A percentile compares a stretch with the other conserved stretches of the same genome.
phyloP scores from a whole-genome alignment of 2,113 vertebrate genomes.

The Leucopsar rothschildi region DNA sequence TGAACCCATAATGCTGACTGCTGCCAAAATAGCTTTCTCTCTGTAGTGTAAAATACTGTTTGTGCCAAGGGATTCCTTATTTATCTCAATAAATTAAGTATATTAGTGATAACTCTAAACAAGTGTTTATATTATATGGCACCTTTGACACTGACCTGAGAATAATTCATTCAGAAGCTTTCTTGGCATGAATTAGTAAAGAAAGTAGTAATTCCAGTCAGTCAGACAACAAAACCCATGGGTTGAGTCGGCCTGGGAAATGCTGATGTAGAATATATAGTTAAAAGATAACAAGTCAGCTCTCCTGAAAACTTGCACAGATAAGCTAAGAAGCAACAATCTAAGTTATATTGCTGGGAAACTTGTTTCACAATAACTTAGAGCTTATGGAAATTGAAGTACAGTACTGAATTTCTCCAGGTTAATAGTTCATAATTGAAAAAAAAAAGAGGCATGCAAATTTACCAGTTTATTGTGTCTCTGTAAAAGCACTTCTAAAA shows the following conservation, averaged over 20 bases:
- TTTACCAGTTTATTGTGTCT: neutral
- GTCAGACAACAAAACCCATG: neutral
- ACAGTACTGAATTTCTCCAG: neutral
- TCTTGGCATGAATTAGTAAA: constrained; percentile 5
- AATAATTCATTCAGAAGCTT: constrained; percentile 6
- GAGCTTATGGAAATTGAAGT: neutral
- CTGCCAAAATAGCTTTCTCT: constrained; percentile 56
- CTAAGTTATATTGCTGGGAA: neutral
- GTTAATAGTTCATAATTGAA: neutral
- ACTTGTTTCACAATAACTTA: neutral
- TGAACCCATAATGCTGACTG: constrained; percentile 56
- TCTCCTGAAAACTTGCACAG: neutral
- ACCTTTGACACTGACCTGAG: constrained; percentile 41
- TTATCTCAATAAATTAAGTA: constrained; percentile 65
- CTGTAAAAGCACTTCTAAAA: neutral
- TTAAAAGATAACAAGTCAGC: neutral
- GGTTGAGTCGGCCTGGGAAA: neutral
- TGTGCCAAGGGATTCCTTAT: constrained; percentile 45
- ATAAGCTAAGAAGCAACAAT: neutral
- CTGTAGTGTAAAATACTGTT: constrained; percentile 29
- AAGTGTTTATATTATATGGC: constrained; percentile 9
- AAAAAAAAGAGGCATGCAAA: neutral
- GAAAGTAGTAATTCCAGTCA: neutral
- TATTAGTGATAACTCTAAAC: constrained; percentile 43
- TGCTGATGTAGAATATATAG: neutral